Evolutionary conservation across 2,113 vertebrate genomes (phyloP).

Genomic region (Pogona vitticeps): DNA sequence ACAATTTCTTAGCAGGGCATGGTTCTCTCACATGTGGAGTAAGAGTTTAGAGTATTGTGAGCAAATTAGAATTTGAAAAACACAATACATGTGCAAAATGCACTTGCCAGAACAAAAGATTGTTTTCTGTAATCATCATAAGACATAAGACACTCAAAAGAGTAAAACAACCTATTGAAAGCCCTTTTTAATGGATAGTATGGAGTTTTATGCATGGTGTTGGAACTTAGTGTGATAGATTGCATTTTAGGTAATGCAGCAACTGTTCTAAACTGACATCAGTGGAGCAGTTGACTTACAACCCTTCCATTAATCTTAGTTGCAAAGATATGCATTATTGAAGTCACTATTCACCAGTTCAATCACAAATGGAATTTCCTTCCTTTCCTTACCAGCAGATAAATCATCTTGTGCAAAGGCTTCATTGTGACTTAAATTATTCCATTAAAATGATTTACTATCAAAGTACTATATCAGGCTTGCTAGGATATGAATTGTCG

Average conservation of each 20-base stretch:
- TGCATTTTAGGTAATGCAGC: conserved; percentile 46
- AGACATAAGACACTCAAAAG: conserved; percentile 27
- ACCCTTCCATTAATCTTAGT: conserved; percentile 41
- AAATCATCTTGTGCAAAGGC: conserved; percentile 31
- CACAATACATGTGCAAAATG: conserved; percentile 5
- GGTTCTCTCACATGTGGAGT: not conserved
- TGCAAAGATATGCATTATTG: conserved; percentile 48
- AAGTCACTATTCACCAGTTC: conserved; percentile 44
- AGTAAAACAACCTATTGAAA: not conserved
- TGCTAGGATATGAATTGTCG: conserved; percentile 7
- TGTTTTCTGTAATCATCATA: conserved; percentile 17
- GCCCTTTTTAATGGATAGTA: conserved; percentile 19
- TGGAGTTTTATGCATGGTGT: conserved; percentile 25
- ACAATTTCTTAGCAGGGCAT: not conserved
- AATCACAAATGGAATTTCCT: conserved; percentile 52
- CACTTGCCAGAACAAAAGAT: not conserved
- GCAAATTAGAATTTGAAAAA: conserved; percentile 25
- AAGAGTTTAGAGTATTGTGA: not conserved
- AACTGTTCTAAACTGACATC: conserved; percentile 32
- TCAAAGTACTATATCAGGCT: conserved; percentile 23
- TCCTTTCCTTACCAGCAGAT: conserved; percentile 31
- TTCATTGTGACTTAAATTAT: conserved; percentile 34
- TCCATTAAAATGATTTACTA: conserved; percentile 27
- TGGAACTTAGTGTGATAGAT: conserved; percentile 42
- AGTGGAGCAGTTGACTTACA: conserved; percentile 26